Base-by-base conservation (phyloP, 2,113 vertebrate species). In the Megaceryle maxima region DNA sequence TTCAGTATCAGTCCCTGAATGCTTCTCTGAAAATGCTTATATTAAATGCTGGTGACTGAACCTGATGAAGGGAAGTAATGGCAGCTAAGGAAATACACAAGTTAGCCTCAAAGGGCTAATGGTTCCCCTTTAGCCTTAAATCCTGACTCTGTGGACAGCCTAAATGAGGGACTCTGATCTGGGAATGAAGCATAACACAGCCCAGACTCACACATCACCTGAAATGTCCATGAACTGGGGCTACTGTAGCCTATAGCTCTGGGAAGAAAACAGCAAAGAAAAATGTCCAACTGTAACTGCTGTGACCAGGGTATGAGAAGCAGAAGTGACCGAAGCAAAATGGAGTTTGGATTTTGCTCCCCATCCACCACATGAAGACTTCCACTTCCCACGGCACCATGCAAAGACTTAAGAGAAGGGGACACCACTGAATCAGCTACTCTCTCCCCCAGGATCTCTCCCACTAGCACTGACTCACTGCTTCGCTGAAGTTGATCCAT, bases 401-500 rank as follows among this genome's bases (percentile, higher is more conserved):
- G 24, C 0, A 3, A 29, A 72, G 69, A 18, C n/a, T 35, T 8
- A 0, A 48, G 33, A 51, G 59, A 7, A 16, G 53, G 39, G 5
- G 18, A 33, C 26, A 33, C 35, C 43, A 46, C 76, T 46, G 60
- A 35, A 26, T 28, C 59, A 80, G 74, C 62, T 7, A 2, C 39
- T 35, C 44, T 35, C 19, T 72, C 15, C 19, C 24, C 25, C 37
- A 8, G 37, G 9, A 10, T 17, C 57, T 41, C 63, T 67, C 57
- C 57, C 43, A 43, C 63, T 19, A 16, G 60, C 69, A 20, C 20
- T 33, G 69, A 76, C 63, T 77, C 43, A 10, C 50, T 28, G 48
- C 41, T 62, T 31, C 0, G 0, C 76, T 25, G 13, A 43, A 51
- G 59, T 0, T 26, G 25, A 46, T 29, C 64, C 48, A 18, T 1